Evolutionary conservation across 1,140 invertebrate genomes (phyloP).

Genomic region (Drosophila ogumai): DNA sequence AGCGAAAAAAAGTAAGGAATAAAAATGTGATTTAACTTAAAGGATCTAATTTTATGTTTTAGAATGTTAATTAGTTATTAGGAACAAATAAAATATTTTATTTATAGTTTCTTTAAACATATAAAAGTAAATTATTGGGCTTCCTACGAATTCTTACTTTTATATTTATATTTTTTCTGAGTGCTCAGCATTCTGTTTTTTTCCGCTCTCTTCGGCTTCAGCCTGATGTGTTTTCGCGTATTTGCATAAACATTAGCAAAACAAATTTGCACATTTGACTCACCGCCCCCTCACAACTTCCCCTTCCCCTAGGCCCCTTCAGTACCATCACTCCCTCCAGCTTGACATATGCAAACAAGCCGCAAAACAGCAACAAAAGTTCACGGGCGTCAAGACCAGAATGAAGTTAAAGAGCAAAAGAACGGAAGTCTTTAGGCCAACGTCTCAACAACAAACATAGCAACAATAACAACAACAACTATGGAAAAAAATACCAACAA

Average conservation of each 20-base stretch:
- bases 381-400: constrained; percentile 43
- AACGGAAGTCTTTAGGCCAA: constrained; percentile 80
- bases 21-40: no score
- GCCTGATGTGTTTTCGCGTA: constrained; percentile 67
- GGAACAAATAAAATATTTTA: no score
- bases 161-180: neutral
- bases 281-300: constrained; percentile 31
- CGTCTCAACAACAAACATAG: constrained; percentile 29
- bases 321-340: constrained; percentile 29
- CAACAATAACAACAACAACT: constrained; percentile 16
- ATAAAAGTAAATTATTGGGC: no score
- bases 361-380: constrained; percentile 58
- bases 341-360: constrained; percentile 76
- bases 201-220: constrained; percentile 11
- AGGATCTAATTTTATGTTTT: neutral
- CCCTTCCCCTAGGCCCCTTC: constrained; percentile 15
- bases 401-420: constrained; percentile 68
- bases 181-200: constrained; percentile 18
- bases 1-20: neutral
- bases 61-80: no score
- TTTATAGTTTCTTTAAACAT: no score
- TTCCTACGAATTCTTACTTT: neutral
- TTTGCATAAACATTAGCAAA: constrained; percentile 83
- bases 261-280: constrained; percentile 81
- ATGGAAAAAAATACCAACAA: constrained; percentile 48